These are phyloP conservation scores for Chaetodon auriga DNA, from an alignment of 2,113 vertebrate genomes.

Conservation along the genomic window DNA sequence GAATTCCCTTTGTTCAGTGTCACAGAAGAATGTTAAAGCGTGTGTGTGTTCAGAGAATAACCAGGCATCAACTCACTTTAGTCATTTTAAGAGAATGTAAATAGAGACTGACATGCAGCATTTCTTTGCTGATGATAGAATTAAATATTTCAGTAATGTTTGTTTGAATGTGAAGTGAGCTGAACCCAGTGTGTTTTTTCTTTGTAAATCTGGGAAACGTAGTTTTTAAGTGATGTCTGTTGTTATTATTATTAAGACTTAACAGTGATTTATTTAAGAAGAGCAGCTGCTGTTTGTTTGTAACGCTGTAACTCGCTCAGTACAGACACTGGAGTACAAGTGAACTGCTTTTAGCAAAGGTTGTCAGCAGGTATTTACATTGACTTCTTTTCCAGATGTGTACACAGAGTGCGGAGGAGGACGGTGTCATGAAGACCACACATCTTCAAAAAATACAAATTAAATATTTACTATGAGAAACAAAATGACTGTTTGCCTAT, in stretches of 20 bases:
- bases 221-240: not conserved
- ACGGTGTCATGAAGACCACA: not conserved
- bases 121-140: not conserved
- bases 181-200: conserved; percentile 1
- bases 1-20: not conserved
- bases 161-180: conserved; percentile 5
- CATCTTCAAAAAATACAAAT: conserved; percentile 16
- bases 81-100: not conserved
- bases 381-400: not conserved
- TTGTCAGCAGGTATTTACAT: not conserved
- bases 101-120: not conserved
- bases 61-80: not conserved
- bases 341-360: conserved; percentile 9
- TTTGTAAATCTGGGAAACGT: conserved; percentile 27
- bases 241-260: not conserved
- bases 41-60: not conserved
- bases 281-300: conserved; percentile 11
- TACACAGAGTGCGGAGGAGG: not conserved
- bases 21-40: not conserved
- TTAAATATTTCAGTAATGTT: not conserved
- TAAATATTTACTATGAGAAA: conserved; percentile 15
- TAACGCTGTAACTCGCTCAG: conserved; percentile 45
- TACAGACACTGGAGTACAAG: conserved; percentile 31
- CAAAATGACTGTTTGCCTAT: not conserved
- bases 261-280: conserved; percentile 30